A percentile compares a stretch with the other conserved stretches of the same genome.
Conservation (phyloP, 64 coral and sea anemone species). For the Actinia tenebrosa region DNA sequence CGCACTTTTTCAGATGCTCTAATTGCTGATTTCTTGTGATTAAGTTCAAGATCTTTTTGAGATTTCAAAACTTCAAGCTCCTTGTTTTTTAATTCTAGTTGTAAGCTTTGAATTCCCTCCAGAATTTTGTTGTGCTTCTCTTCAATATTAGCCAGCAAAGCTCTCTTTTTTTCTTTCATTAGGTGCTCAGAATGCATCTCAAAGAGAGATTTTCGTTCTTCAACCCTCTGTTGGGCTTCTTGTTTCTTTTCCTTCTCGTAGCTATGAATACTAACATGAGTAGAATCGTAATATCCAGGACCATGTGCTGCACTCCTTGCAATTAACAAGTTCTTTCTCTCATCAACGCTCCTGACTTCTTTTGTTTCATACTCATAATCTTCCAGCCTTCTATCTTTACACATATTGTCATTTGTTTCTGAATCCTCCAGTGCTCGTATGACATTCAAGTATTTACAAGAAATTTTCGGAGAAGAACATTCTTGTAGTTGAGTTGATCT, state of each 20-base stretch:
- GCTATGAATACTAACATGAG: conserved; percentile 30
- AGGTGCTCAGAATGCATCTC: conserved; percentile 38
- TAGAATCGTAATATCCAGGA: conserved; percentile 22
- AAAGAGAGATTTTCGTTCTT: conserved; percentile 15
- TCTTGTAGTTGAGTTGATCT: conserved; percentile 43
- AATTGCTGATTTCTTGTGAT: conserved; percentile 49
- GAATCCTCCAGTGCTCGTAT: not conserved
- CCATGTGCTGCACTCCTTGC: not conserved
- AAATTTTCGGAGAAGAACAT: conserved; percentile 39
- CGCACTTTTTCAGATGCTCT: conserved; percentile 52
- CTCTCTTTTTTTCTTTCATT: conserved; percentile 13
- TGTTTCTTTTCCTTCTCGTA: conserved; percentile 35
- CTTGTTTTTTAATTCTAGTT: conserved; percentile 46
- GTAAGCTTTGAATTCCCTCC: conserved; percentile 52
- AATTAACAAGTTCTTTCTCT: conserved; percentile 26
- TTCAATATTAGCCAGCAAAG: conserved; percentile 36
- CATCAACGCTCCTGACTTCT: not conserved
- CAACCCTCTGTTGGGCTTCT: conserved; percentile 19
- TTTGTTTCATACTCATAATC: not conserved
- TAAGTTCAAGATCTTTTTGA: conserved; percentile 43
- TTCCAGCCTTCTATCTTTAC: not conserved
- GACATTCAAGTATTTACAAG: not conserved
- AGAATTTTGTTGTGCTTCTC: conserved; percentile 50
- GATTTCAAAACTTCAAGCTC: conserved; percentile 39
- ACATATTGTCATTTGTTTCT: not conserved